A percentile compares a stretch with the other conserved stretches of the same genome.
Conservation (phyloP, 2,797 vertebrate species). For the Clamator glandarius region DNA sequence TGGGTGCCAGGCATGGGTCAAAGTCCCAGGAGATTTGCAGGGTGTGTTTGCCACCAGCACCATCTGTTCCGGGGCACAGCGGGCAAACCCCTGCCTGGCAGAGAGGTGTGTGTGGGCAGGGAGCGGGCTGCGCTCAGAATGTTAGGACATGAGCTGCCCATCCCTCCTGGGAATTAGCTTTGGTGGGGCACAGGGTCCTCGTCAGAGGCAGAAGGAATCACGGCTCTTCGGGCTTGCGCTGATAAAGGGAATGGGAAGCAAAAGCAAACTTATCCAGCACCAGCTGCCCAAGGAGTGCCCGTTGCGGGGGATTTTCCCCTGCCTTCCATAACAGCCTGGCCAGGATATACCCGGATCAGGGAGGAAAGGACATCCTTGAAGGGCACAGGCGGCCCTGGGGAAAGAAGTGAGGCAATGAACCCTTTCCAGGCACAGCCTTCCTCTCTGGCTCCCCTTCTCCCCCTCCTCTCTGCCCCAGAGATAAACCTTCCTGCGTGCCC, state of each 20-base stretch:
- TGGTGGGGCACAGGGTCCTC: not conserved
- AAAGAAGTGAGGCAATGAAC: not conserved
- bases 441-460: not conserved
- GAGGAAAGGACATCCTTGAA: not conserved
- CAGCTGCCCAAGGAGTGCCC: not conserved
- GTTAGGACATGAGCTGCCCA: not conserved
- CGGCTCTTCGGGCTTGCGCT: not conserved
- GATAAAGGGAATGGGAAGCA: not conserved
- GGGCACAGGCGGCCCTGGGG: rapidly evolving
- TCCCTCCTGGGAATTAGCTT: not conserved
- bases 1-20: rapidly evolving
- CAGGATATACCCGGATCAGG: not conserved
- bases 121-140: rapidly evolving
- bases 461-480: not conserved
- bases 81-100: not conserved
- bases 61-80: rapidly evolving
- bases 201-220: not conserved
- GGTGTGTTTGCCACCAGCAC: rapidly evolving
- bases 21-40: not conserved
- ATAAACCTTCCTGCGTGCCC: not conserved
- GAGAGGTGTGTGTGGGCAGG: not conserved
- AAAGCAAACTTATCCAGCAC: not conserved
- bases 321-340: rapidly evolving
- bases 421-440: not conserved
- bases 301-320: not conserved